Base-by-base conservation (phyloP, 1,140 invertebrate genomes). In the Saccostrea echinata region DNA sequence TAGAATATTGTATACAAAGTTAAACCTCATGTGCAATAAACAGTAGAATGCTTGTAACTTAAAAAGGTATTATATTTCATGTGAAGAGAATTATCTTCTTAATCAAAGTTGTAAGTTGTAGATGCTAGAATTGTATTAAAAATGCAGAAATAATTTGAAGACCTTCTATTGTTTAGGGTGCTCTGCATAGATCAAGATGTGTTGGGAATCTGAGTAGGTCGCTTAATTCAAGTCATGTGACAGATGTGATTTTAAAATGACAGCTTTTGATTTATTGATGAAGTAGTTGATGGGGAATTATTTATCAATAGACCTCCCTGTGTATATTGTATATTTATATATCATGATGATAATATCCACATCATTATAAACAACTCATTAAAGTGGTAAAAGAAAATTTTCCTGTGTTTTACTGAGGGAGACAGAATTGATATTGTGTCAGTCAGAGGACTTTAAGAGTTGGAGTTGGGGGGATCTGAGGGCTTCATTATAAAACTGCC, bases 261-360 rank as follows among this genome's bases (percentile, higher is more conserved):
- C 55, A 61, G 55, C 55, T 76, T 76, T 76, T 76, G 68, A 76
- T 76, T 76, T 76, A 76, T 76, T 76, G 68, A 76, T 76, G 68
- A 76, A 30, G 6, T 30, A 33, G 68, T 61, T 18, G 16, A 61
- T 61, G n/a, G 68, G 68, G 68, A 76, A 30, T 76, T 76, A 76
- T 76, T 76, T 76, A 76, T 76, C 13, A 30, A 33, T 27, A 76
- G 68, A 76, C 27, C 68, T 76, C 68, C 68, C 27, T 33, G 30
- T 76, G 68, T 76, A 76, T 76, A 76, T 76, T 76, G 68, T 76
- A 76, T 76, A 76, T 35, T 76, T 76, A 76, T 76, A 76, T 76
- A 76, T 30, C 30, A 33, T 76, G 13, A 76, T 76, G 24, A 76
- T 76, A 33, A 76, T 76, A 76, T 16, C 68, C 12, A 76, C 68